These are phyloP conservation scores for Leucoma salicis DNA, from an alignment of 2,888 invertebrate genomes.

Conservation along the genomic window DNA sequence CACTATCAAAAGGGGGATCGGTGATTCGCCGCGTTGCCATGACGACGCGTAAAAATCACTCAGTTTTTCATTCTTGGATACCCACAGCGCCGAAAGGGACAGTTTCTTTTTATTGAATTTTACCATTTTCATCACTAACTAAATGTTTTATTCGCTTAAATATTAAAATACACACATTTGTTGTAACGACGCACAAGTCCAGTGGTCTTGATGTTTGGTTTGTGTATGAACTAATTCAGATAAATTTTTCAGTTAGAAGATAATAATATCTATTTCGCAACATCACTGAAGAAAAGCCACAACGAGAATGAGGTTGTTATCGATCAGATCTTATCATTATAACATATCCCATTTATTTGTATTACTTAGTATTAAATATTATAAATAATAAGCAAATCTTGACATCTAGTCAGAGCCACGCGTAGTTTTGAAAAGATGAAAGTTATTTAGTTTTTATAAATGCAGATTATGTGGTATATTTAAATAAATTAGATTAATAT, in stretches of 20 bases:
- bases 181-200: no score
- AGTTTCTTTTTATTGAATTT: slow-evolving; percentile 62
- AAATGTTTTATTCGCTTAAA: slow-evolving; percentile 8
- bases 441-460: not conserved
- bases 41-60: slow-evolving; percentile 70
- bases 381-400: not conserved
- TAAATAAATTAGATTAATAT: no score
- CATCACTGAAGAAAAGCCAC: slow-evolving; percentile 21
- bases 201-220: no score
- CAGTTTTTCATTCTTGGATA: slow-evolving; percentile 55
- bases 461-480: not conserved
- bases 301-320: slow-evolving; percentile 41
- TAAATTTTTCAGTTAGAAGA: slow-evolving; percentile 15
- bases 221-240: slow-evolving; percentile 9
- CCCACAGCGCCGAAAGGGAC: slow-evolving; percentile 61
- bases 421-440: not conserved
- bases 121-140: slow-evolving; percentile 56
- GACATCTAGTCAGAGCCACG: not conserved
- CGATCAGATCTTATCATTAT: slow-evolving; percentile 37
- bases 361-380: not conserved
- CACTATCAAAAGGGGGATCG: slow-evolving; percentile 57
- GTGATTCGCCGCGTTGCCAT: slow-evolving; percentile 71
- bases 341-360: slow-evolving; percentile 32
- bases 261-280: slow-evolving; percentile 34
- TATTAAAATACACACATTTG: slow-evolving; percentile 7